These are phyloP conservation scores for Sarcophaga bullata DNA, from an alignment of 1,140 invertebrate genomes.

Conservation along the genomic window DNA sequence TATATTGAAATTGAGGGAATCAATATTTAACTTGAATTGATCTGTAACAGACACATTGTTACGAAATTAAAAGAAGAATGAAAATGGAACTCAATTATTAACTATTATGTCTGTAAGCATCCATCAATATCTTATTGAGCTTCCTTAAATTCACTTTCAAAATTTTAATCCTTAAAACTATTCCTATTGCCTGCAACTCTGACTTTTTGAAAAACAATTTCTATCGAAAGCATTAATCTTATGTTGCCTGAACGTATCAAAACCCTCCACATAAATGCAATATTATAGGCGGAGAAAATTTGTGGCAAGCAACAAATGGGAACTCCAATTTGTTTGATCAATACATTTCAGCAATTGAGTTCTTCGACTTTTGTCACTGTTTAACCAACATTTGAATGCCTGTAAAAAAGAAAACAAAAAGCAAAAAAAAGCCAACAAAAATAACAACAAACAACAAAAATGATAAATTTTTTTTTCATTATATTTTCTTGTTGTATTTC, in stretches of 20 bases:
- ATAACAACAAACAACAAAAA: background rate
- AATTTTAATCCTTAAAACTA: no score
- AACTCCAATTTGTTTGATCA: conserved; percentile 20
- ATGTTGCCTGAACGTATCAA: background rate
- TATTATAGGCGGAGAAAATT: background rate
- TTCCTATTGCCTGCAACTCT: background rate
- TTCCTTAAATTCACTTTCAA: no score
- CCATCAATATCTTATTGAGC: no score
- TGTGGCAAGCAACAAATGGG: conserved; percentile 5
- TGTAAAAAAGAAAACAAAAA: background rate
- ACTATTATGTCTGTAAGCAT: no score
- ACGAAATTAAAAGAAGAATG: no score
- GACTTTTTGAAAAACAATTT: background rate
- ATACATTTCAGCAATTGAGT: background rate
- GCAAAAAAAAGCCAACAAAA: background rate
- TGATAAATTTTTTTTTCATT: background rate
- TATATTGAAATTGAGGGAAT: no score
- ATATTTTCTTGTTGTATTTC: no score
- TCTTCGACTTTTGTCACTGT: conserved; percentile 29
- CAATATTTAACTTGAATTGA: no score
- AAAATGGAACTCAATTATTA: no score
- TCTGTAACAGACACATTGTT: no score
- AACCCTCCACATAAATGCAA: background rate
- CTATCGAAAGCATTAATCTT: background rate
- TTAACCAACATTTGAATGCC: conserved; percentile 29